Percentiles rank a stretch among this genome's conserved stretches.
These are phyloP conservation scores for Coreius guichenoti DNA, from an alignment of 2,797 vertebrate species.

Conservation along the genomic window DNA sequence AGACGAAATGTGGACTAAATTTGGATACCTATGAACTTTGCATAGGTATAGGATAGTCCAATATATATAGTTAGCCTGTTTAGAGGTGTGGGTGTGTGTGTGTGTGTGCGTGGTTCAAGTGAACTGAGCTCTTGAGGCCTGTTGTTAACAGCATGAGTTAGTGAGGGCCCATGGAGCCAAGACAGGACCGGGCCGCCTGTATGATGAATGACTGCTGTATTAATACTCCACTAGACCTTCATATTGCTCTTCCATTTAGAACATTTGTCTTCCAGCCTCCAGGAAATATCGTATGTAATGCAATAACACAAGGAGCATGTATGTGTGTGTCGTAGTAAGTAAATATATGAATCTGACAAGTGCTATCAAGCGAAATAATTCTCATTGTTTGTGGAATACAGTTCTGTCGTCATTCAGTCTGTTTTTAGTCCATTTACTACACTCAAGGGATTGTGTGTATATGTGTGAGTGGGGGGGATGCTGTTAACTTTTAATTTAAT, in stretches of 20 bases:
- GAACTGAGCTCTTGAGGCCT: conserved; percentile 12
- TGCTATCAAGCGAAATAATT: background rate
- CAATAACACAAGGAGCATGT: conserved; percentile 7
- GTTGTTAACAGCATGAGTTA: conserved; percentile 33
- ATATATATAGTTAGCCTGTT: no score
- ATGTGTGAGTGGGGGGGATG: conserved; percentile 20
- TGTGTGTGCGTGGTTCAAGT: background rate
- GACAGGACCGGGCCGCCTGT: background rate
- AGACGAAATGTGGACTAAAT: no score
- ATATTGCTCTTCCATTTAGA: conserved; percentile 41
- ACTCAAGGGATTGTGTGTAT: conserved; percentile 5
- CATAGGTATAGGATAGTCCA: no score
- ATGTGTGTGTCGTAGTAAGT: conserved; percentile 54
- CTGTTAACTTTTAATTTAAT: conserved; percentile 32
- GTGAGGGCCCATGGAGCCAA: conserved; percentile 24
- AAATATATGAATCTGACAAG: conserved; percentile 33
- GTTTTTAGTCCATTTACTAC: conserved; percentile 24
- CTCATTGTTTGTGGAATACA: background rate
- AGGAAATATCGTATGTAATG: conserved; percentile 20
- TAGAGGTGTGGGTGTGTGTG: no score
- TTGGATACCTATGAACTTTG: no score
- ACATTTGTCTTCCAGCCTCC: conserved; percentile 37
- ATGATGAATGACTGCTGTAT: conserved; percentile 43
- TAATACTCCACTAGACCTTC: conserved; percentile 38
- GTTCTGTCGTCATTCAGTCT: conserved; percentile 46